Evolutionary conservation across 2,113 vertebrate genomes (phyloP).

Genomic region (Scomber scombrus): DNA sequence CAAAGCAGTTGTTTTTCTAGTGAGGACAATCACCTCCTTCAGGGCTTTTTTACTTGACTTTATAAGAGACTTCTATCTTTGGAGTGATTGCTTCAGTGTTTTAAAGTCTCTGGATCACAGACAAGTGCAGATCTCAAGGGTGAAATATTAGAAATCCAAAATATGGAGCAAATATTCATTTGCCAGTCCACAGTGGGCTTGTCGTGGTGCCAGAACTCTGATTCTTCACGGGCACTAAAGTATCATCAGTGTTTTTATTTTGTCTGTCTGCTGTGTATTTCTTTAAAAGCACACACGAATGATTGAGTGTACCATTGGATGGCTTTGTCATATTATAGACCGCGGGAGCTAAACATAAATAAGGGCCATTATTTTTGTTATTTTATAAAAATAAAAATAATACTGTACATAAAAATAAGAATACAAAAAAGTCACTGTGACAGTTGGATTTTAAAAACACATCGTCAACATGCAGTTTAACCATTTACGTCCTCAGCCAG

Average conservation of each 20-base stretch:
- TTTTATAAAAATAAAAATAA: neutral
- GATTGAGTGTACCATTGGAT: neutral
- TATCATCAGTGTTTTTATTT: slow-evolving; percentile 41
- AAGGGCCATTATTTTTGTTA: neutral
- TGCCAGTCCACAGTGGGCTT: slow-evolving; percentile 19
- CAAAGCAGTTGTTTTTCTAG: neutral
- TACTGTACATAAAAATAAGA: too few species aligned
- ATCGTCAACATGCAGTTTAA: too few species aligned
- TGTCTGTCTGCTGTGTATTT: slow-evolving; percentile 17
- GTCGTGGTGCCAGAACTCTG: slow-evolving; percentile 1
- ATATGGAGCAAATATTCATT: slow-evolving; percentile 3
- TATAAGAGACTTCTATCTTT: neutral
- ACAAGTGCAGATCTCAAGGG: slow-evolving; percentile 20
- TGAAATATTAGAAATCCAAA: slow-evolving; percentile 38
- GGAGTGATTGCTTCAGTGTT: neutral
- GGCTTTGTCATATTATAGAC: neutral
- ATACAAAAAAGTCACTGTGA: too few species aligned
- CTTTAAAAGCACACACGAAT: neutral
- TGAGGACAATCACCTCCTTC: too few species aligned
- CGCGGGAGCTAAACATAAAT: neutral
- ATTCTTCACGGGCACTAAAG: neutral
- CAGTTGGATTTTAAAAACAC: too few species aligned
- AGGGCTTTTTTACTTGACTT: neutral
- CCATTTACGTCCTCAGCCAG: too few species aligned
- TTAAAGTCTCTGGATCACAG: slow-evolving; percentile 14